A percentile compares a stretch with the other conserved stretches of the same genome.
Evolutionary conservation across 2,888 invertebrate species (phyloP).

Genomic region (Troides aeacus): DNA sequence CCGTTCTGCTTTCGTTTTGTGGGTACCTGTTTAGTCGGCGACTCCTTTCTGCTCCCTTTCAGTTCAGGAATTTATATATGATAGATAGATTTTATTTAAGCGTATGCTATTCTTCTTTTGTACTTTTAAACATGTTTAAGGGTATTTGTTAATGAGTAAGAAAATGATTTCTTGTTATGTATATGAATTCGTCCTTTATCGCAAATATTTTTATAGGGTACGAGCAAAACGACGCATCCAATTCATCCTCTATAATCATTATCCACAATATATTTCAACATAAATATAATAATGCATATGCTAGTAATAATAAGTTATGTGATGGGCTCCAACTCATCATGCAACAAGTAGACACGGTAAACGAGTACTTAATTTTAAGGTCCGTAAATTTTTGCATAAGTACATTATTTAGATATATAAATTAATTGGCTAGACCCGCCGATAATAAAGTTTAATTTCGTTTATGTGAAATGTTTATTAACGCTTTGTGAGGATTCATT

Average conservation of each 20-base stretch:
- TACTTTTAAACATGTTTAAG: not conserved
- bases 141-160: too few relatives aligned
- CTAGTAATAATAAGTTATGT: not conserved
- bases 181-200: too few relatives aligned
- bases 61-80: not conserved
- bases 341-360: too few relatives aligned
- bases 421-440: too few relatives aligned
- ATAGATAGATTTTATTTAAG: not conserved
- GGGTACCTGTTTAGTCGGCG: slow-evolving; percentile 9
- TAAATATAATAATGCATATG: not conserved
- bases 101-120: not conserved
- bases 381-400: too few relatives aligned
- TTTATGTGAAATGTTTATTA: not conserved
- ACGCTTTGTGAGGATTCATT: slow-evolving; percentile 1
- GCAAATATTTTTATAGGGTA: too few relatives aligned
- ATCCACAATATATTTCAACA: not conserved
- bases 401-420: too few relatives aligned
- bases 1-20: slow-evolving; percentile 8
- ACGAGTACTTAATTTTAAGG: too few relatives aligned
- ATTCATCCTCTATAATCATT: not conserved
- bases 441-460: not conserved
- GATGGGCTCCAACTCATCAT: not conserved
- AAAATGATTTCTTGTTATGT: too few relatives aligned
- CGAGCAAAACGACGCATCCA: too few relatives aligned
- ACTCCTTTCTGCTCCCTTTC: not conserved